These are phyloP conservation scores for Amphibalanus amphitrite DNA, from an alignment of 1,140 invertebrate species.

Conservation along the genomic window DNA sequence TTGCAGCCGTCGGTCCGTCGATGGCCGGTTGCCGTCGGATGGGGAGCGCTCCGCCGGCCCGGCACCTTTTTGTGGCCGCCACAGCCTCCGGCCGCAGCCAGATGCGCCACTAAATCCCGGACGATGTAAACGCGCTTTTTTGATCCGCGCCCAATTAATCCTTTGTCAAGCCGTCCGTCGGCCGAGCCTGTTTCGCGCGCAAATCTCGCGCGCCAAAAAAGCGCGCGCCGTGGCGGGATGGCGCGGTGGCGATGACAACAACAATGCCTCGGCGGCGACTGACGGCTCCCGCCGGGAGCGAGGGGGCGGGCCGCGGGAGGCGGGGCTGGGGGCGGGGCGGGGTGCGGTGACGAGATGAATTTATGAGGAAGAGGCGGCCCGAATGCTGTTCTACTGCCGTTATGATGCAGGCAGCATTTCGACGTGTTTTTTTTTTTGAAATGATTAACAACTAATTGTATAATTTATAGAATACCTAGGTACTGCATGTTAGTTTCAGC, in stretches of 20 bases:
- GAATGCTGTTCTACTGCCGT: no score
- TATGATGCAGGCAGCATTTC: no score
- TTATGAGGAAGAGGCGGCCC: no score
- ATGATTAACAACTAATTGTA: no score
- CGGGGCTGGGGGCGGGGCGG: no score
- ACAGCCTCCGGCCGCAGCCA: neutral
- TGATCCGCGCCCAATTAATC: neutral
- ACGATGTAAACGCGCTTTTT: slow-evolving; percentile 1
- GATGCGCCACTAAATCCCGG: neutral
- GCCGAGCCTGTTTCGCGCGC: neutral
- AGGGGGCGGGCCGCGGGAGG: no score
- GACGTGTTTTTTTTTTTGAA: no score
- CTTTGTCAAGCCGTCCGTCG: neutral
- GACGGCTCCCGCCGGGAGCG: neutral
- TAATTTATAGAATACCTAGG: no score
- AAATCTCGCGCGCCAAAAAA: slow-evolving; percentile 1
- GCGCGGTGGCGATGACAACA: neutral
- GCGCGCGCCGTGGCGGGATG: neutral
- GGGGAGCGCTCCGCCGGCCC: no score
- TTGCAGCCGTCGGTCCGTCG: neutral
- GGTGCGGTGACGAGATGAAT: no score
- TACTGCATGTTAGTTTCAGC: no score
- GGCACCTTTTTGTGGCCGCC: neutral
- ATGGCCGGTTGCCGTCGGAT: neutral
- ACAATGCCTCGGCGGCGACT: neutral